Conservation (phyloP, 2,797 vertebrate species). For the Cryptoblepharus egeriae region DNA sequence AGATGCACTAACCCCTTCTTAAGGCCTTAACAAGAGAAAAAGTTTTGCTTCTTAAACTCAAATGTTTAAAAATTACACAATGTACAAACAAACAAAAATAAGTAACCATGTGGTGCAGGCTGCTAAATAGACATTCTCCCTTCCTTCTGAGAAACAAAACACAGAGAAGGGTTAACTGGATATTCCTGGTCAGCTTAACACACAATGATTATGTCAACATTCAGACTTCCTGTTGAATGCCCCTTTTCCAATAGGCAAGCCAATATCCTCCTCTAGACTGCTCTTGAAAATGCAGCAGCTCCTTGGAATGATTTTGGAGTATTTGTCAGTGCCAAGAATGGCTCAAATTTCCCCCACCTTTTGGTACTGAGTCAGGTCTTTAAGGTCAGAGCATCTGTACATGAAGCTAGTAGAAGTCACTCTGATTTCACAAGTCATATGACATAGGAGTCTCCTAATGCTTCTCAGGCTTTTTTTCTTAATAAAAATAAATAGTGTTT, state of each 20-base stretch:
- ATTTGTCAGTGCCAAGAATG: background rate
- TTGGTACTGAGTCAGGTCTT: background rate
- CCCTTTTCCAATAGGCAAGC: constrained; percentile 37
- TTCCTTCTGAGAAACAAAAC: constrained; percentile 72
- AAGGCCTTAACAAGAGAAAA: constrained; percentile 82
- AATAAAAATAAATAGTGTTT: constrained; percentile 70
- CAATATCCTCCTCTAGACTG: constrained; percentile 17
- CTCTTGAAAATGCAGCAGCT: constrained; percentile 52
- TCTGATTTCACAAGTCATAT: constrained; percentile 10
- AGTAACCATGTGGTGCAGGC: constrained; percentile 58
- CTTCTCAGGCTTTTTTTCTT: constrained; percentile 51
- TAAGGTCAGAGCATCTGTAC: background rate
- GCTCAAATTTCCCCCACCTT: background rate
- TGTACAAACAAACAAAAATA: constrained; percentile 69
- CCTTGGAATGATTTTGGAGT: constrained; percentile 46
- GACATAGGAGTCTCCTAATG: constrained; percentile 37
- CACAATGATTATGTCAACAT: constrained; percentile 36
- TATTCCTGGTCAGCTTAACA: constrained; percentile 50
- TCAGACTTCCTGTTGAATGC: constrained; percentile 43
- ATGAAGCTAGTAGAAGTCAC: constrained; percentile 47
- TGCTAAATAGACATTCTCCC: constrained; percentile 62
- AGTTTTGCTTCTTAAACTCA: constrained; percentile 73
- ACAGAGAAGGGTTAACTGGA: constrained; percentile 48
- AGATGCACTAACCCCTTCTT: constrained; percentile 86
- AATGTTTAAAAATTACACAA: constrained; percentile 78